Base-by-base conservation (phyloP, 2,888 invertebrate genomes). In the Apomyelois bistriatella region DNA sequence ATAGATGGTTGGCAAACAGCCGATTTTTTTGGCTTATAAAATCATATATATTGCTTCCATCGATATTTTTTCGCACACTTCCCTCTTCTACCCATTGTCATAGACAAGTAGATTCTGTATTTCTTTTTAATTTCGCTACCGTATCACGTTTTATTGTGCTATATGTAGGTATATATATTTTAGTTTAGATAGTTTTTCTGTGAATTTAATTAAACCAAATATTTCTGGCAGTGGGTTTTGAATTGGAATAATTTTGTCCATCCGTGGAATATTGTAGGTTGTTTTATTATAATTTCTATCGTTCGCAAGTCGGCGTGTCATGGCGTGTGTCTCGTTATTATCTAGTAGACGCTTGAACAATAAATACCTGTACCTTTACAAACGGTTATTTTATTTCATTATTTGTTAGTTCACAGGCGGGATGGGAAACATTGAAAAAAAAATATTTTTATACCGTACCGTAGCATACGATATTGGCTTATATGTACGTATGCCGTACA, bases 331-430 rank as follows among this genome's bases (percentile, higher is more conserved):
- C 86, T 82, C 77, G 71, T 79, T 75, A 76, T 82, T 74, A 80
- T 75, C 79, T 82, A 79, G 86, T 86, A 85, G 87, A 83, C 85
- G 87, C 85, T 85, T 88, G 84, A 87, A 87, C 86, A 88, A 87
- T 85, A 88, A 87, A 87, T 86, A 85, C 79, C 79, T 86, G 83
- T 86, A 86, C 84, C 80, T 85, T 83, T 74, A 79, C 66, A 70
- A 68, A 58, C 69, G 72, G 72, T 75, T 69, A 62, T 76, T 78
- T 76, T 71, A 63, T 76, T 78, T 76, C 70, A 65, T 58, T 65
- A 61, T 61, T 60, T n/a, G n/a, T n/a, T n/a, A n/a, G n/a, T n/a
- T n/a, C n/a, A n/a, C n/a, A n/a, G n/a, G n/a, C n/a, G n/a, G n/a
- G n/a, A n/a, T n/a, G n/a, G n/a, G n/a, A n/a, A n/a, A n/a, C n/a